These are phyloP conservation scores for Eublepharis macularius DNA, from an alignment of 2,113 vertebrate genomes.

Conservation along the genomic window DNA sequence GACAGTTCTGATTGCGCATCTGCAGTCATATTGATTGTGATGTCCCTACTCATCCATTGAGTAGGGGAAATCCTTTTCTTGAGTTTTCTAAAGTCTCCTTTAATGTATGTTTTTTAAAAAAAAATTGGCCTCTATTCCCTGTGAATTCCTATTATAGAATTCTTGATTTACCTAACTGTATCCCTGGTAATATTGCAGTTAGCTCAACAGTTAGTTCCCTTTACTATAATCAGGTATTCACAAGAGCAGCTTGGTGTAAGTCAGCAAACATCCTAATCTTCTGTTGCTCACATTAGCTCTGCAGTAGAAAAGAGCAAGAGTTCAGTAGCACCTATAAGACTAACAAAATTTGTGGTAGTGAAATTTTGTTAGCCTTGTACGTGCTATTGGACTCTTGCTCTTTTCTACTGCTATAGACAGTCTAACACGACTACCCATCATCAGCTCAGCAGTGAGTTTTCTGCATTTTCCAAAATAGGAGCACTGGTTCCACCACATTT, in stretches of 20 bases:
- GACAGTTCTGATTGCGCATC: neutral
- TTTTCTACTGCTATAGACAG: too few relatives aligned
- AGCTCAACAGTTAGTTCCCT: neutral
- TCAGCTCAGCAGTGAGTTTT: too few relatives aligned
- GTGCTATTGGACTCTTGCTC: too few relatives aligned
- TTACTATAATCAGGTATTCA: neutral
- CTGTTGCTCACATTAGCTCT: neutral
- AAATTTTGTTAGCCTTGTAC: too few relatives aligned
- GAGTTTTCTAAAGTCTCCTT: neutral
- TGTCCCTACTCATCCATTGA: neutral
- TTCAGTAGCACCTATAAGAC: too few relatives aligned
- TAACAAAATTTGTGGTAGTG: too few relatives aligned
- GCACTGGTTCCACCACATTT: neutral
- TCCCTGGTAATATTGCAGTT: neutral
- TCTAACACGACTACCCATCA: too few relatives aligned
- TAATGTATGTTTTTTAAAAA: neutral
- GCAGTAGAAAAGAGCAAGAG: too few relatives aligned
- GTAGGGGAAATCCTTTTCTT: too few relatives aligned
- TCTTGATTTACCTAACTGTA: neutral
- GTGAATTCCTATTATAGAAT: neutral
- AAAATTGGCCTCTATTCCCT: neutral
- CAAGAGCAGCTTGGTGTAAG: neutral
- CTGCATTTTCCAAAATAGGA: neutral
- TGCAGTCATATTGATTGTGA: neutral
- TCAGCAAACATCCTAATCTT: neutral